phyloP scores from a whole-genome alignment of 1,140 invertebrate genomes.

The Neelides sp. region DNA sequence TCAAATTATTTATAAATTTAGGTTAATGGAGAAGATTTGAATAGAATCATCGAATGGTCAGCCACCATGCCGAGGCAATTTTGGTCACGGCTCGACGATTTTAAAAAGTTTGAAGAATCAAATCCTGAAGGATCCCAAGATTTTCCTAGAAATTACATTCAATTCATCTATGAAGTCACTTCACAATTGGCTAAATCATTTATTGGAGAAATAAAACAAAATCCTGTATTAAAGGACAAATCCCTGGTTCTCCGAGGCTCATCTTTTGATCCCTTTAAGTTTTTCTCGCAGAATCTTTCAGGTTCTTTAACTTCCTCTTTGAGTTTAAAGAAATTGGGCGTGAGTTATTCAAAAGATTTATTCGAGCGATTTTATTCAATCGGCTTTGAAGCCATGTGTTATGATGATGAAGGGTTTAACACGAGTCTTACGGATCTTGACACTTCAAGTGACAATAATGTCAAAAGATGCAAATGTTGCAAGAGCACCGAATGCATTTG shows the following conservation, averaged over 20 bases:
- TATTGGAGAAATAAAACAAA: conserved; percentile 10
- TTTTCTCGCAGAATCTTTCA: conserved; percentile 15
- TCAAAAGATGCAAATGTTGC: conserved; percentile 52
- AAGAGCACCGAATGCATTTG: conserved; percentile 59
- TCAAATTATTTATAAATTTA: no score
- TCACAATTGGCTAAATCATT: conserved; percentile 10
- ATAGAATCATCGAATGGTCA: conserved; percentile 1
- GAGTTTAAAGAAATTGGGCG: background rate
- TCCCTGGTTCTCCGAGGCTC: conserved; percentile 9
- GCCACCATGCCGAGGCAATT: conserved; percentile 6
- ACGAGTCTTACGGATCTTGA: background rate
- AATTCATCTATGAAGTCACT: conserved; percentile 8
- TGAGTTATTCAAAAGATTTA: conserved; percentile 7
- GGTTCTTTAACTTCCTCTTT: conserved; percentile 7
- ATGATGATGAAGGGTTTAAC: background rate
- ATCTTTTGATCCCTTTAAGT: conserved; percentile 10
- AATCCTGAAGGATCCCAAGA: no score
- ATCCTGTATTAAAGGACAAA: background rate
- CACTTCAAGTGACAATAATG: conserved; percentile 12
- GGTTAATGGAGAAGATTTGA: no score
- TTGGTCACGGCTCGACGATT: conserved; percentile 10
- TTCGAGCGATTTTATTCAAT: conserved; percentile 28
- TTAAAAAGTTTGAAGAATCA: conserved; percentile 2
- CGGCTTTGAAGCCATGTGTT: conserved; percentile 25
- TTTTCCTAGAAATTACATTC: conserved; percentile 7